These are phyloP conservation scores for Macrobrachium rosenbergii DNA, from an alignment of 1,140 invertebrate genomes.

Conservation along the genomic window DNA sequence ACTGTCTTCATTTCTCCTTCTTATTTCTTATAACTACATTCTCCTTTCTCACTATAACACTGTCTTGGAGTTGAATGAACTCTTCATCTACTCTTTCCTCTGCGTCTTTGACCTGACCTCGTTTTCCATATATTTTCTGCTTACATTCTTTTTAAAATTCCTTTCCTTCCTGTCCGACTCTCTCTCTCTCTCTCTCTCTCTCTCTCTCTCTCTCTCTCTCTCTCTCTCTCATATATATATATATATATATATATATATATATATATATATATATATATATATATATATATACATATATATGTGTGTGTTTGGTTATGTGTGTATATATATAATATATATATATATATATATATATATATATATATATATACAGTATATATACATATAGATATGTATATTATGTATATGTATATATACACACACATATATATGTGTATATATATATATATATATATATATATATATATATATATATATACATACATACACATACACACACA, in stretches of 20 bases:
- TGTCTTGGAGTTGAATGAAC: no score
- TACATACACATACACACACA: background rate
- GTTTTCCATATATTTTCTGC: no score
- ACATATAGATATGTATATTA: background rate
- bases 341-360: conserved; percentile 20
- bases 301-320: background rate
- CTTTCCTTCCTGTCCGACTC: no score
- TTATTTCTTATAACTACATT: no score
- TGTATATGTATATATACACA: conserved; percentile 1
- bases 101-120: no score
- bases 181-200: no score
- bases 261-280: conserved; percentile 6
- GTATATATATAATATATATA: conserved; percentile 1
- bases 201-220: no score
- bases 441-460: background rate
- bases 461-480: conserved; percentile 6
- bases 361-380: background rate
- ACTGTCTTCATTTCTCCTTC: no score
- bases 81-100: no score
- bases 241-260: conserved; percentile 14
- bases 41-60: no score
- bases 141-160: no score
- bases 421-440: background rate
- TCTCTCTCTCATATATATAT: background rate
- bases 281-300: background rate